A percentile compares a stretch with the other conserved stretches of the same genome.
Evolutionary conservation across 2,888 invertebrate genomes (phyloP).

Genomic region (Stenoptilia bipunctidactyla): DNA sequence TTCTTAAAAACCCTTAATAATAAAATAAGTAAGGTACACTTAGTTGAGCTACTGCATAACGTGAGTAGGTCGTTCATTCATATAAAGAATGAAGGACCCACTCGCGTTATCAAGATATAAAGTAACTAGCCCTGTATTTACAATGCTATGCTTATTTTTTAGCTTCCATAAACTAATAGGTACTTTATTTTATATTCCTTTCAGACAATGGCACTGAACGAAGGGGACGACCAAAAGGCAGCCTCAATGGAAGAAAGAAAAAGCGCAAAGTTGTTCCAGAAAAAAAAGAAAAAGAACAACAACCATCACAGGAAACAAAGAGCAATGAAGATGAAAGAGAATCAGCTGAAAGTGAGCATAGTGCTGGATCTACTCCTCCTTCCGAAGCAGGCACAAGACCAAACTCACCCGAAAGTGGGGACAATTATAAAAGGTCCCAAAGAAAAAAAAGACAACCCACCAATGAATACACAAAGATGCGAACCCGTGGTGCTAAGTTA

Average conservation of each 20-base stretch:
- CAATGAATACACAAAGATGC: slow-evolving; percentile 48
- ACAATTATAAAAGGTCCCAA: slow-evolving; percentile 27
- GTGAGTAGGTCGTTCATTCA: too few relatives aligned
- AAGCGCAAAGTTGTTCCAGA: slow-evolving; percentile 44
- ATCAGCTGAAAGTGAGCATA: slow-evolving; percentile 52
- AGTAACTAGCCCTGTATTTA: too few relatives aligned
- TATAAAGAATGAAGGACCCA: too few relatives aligned
- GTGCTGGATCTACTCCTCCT: slow-evolving; percentile 50
- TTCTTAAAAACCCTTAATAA: too few relatives aligned
- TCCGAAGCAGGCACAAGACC: slow-evolving; percentile 56
- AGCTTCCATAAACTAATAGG: too few relatives aligned
- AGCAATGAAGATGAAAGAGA: slow-evolving; percentile 60
- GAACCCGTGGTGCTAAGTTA: slow-evolving; percentile 73
- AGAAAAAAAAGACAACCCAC: slow-evolving; percentile 36
- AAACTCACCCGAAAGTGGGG: slow-evolving; percentile 42
- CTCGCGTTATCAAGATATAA: too few relatives aligned
- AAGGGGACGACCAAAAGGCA: slow-evolving; percentile 53
- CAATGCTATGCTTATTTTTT: too few relatives aligned
- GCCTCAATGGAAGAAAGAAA: slow-evolving; percentile 41
- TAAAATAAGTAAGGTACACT: too few relatives aligned
- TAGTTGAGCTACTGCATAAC: too few relatives aligned
- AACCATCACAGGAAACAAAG: slow-evolving; percentile 54
- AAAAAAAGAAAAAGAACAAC: slow-evolving; percentile 50
- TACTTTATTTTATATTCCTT: too few relatives aligned
- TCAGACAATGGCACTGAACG: slow-evolving; percentile 54